Conservation (phyloP, 2,113 vertebrate genomes). For the Motacilla alba region DNA sequence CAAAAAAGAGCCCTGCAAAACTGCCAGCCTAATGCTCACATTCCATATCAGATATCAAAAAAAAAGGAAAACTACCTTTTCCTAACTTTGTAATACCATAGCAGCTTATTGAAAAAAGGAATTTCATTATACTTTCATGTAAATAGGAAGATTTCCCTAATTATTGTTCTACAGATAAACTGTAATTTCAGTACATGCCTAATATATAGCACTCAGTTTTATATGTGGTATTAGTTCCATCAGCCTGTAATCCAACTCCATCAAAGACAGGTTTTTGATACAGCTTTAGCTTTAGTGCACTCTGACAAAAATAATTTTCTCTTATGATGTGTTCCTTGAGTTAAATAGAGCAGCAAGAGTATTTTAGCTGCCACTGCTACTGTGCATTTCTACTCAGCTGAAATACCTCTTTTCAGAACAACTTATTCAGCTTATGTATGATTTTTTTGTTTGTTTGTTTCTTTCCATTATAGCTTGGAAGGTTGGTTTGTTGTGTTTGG, state of each 20-base stretch:
- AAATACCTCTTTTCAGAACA: neutral
- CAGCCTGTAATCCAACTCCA: neutral
- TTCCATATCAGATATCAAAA: neutral
- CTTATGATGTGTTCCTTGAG: neutral
- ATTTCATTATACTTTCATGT: neutral
- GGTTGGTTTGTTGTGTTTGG: neutral
- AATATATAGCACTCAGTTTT: neutral
- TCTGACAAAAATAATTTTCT: neutral
- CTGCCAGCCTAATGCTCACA: neutral
- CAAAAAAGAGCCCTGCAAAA: neutral
- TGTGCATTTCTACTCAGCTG: neutral
- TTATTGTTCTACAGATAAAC: neutral
- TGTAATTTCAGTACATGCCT: neutral
- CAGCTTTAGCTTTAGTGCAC: neutral
- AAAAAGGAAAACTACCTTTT: neutral
- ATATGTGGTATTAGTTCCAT: neutral
- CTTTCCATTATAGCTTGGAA: neutral
- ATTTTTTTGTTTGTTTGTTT: neutral
- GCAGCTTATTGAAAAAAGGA: neutral
- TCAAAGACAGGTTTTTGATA: neutral
- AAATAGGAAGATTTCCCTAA: neutral
- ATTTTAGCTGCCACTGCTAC: neutral
- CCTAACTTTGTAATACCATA: neutral
- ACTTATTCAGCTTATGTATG: neutral
- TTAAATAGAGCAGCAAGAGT: neutral